phyloP scores from a whole-genome alignment of 2,797 vertebrate species.

The Lutjanus argentimaculatus region DNA sequence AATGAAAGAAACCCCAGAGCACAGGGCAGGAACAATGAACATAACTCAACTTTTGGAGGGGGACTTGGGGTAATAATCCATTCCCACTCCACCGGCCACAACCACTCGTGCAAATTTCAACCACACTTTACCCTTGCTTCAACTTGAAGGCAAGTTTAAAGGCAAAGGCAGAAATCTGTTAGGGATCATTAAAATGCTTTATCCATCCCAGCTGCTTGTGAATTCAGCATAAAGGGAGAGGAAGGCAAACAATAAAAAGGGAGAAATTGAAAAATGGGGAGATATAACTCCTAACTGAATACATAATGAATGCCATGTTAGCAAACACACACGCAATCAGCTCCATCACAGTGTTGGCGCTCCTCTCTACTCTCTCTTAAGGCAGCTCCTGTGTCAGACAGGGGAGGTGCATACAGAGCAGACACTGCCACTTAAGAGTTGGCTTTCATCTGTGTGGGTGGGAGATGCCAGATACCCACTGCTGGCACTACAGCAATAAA shows the following conservation, averaged over 20 bases:
- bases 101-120: conserved; percentile 60
- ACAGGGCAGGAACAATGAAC: conserved; percentile 12
- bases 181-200: conserved; percentile 76
- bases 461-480: conserved; percentile 71
- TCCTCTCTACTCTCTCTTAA: conserved; percentile 17
- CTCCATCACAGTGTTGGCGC: conserved; percentile 45
- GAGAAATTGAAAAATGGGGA: conserved; percentile 72
- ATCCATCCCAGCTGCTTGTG: conserved; percentile 80
- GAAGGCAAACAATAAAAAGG: conserved; percentile 64
- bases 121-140: conserved; percentile 59
- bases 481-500: conserved; percentile 54
- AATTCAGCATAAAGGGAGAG: conserved; percentile 76
- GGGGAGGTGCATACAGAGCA: conserved; percentile 71
- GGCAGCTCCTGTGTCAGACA: conserved; percentile 68
- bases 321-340: conserved; percentile 61
- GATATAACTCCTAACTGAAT: conserved; percentile 64
- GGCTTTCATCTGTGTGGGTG: conserved; percentile 85
- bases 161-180: conserved; percentile 78
- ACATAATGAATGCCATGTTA: conserved; percentile 73
- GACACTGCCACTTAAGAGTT: conserved; percentile 76
- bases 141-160: conserved; percentile 73
- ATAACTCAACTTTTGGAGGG: conserved; percentile 33
- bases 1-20: conserved; percentile 26
- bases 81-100: conserved; percentile 56
- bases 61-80: conserved; percentile 44